These are phyloP conservation scores for Albula glossodonta DNA, from an alignment of 2,113 vertebrate genomes.

Conservation along the genomic window DNA sequence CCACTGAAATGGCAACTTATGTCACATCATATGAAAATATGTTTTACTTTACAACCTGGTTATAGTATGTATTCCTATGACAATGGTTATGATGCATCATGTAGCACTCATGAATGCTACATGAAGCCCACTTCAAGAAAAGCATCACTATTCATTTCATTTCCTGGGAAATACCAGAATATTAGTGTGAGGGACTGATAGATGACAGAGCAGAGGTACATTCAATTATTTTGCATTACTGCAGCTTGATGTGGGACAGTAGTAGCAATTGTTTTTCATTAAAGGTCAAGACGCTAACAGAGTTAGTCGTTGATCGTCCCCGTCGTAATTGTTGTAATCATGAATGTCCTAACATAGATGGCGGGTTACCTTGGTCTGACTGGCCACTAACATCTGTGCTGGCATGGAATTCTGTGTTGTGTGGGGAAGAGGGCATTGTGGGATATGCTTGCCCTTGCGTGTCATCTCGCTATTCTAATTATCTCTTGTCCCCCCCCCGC, in stretches of 20 bases:
- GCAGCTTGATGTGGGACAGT: no score
- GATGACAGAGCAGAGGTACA: no score
- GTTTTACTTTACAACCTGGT: no score
- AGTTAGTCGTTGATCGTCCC: not conserved
- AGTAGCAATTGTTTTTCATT: no score
- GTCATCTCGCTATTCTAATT: not conserved
- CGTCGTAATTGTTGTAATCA: not conserved
- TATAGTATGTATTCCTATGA: no score
- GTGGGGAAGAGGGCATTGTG: not conserved
- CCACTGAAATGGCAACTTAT: no score
- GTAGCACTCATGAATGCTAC: not conserved
- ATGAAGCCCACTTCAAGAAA: not conserved
- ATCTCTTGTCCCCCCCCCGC: conserved; percentile 40
- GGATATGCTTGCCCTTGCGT: not conserved
- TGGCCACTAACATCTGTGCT: not conserved
- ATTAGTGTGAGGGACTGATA: not conserved
- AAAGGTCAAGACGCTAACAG: not conserved
- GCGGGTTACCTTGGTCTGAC: not conserved
- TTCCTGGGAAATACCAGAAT: not conserved
- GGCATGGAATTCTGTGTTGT: not conserved
- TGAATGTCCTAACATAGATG: not conserved
- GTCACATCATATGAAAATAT: no score
- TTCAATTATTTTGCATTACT: no score
- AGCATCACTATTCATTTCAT: not conserved
- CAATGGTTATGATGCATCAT: not conserved